Base-by-base conservation (phyloP, 2,113 vertebrate species). In the Lichenostomus cassidix region DNA sequence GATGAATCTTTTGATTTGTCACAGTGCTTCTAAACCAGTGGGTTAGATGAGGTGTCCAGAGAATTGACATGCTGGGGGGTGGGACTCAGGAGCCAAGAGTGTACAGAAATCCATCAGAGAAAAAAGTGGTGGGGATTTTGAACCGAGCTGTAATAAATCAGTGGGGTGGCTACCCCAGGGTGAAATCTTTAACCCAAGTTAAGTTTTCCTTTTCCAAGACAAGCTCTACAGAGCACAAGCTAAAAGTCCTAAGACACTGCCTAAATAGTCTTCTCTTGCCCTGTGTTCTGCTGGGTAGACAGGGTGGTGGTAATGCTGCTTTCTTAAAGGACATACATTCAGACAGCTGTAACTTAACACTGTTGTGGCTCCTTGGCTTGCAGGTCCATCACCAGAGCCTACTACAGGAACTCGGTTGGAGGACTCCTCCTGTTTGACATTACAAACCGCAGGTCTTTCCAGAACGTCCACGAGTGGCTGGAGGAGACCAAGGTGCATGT, bases 331-430 rank as follows among this genome's bases (percentile, higher is more conserved):
- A 1, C 1, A 0, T 1, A 0, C 2, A 11, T 50, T 75, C 49
- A 37, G 17, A 41, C 14, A 85, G 70, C 70, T 70, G 79, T 96
- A 60, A 96, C 73, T 84, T 42, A 90, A 2, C 7, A 10, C 90
- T 80, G 49, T 64, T 92, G 77, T 90, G 87, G 50, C 59, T 94
- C 64, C 16, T 93, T 97, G 35, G 37, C 69, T 97, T 95, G 69
- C 96, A 99, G 99, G 96, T 99, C 99, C 85, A 99, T 99, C 97
- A 99, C 99, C 83, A 97, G 98, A 77, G 98, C 99, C 78, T 99
- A 99, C 98, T 99, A 99, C 98, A 98, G 99, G 94, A 99, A 99
- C 97, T 99, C 99, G 2, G 99, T 99, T n/a, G 99, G 99, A 4
- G 99, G 99, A 18, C 98, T 99, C 52, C 98, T 99, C 78, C 98